Conservation (phyloP, 2,888 invertebrate species). For the Cryptocephalus moraei region DNA sequence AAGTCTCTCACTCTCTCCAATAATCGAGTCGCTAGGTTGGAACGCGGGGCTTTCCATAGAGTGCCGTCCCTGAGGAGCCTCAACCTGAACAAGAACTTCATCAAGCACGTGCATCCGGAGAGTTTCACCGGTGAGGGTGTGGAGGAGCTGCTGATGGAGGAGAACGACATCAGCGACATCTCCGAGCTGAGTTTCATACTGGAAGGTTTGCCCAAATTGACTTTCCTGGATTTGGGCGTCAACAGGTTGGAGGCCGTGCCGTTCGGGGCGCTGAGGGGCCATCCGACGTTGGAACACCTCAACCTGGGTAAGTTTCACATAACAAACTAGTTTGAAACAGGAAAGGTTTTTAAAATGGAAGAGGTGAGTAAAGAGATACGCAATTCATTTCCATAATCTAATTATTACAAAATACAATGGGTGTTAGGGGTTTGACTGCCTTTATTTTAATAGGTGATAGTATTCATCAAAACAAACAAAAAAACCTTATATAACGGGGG, state of each 20-base stretch:
- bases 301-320: constrained; percentile 44
- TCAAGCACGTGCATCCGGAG: constrained; percentile 70
- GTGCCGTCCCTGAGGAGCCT: constrained; percentile 62
- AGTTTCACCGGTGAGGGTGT: constrained; percentile 68
- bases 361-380: too few relatives aligned
- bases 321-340: too few relatives aligned
- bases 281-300: constrained; percentile 67
- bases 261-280: constrained; percentile 67
- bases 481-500: too few relatives aligned
- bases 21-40: constrained; percentile 65
- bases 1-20: constrained; percentile 57
- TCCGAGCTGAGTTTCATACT: constrained; percentile 64
- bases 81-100: constrained; percentile 66
- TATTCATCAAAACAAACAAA: too few relatives aligned
- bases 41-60: constrained; percentile 71
- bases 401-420: too few relatives aligned
- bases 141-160: constrained; percentile 66
- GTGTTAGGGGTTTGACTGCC: too few relatives aligned
- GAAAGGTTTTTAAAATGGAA: too few relatives aligned
- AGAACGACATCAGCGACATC: constrained; percentile 67
- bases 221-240: constrained; percentile 67
- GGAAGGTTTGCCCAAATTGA: constrained; percentile 66
- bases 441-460: too few relatives aligned
- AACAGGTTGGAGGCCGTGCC: constrained; percentile 70
- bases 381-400: too few relatives aligned